Base-by-base conservation (phyloP, 1,140 invertebrate species). In the Acromyrmex charruanus region DNA sequence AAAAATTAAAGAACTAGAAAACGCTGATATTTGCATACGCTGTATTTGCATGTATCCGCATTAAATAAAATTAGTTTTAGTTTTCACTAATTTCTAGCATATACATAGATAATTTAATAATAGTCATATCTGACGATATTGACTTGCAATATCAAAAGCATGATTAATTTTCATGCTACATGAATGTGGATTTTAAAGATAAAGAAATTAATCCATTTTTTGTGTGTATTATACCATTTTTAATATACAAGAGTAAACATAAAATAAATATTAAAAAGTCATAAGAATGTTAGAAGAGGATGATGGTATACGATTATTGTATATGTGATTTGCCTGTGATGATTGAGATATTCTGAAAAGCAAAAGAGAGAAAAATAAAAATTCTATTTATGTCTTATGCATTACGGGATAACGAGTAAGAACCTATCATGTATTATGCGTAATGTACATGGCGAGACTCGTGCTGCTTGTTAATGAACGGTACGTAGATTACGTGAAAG, bases 381-480 rank as follows among this genome's bases (percentile, higher is more conserved):
- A 14, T 0, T 51, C 16, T 71, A 44, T 6, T 61, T 66, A 53
- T 69, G 3, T n/a, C 10, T 80, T n/a, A 25, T 21, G 28, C 44
- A 16, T 63, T 31, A 18, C 16, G 7, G 28, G 39, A 68, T 69
- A 25, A 68, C 14, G 9, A 10, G 35, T 25, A 18, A 12, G 12
- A 5, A 25, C 7, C 10, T 71, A 28, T 55, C n/a, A 28, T 69
- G 14, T 18, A 66, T 16, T 49, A 28, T 49, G 18, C 18, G 31
- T 55, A 71, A 69, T 61, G 44, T 53, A 87, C 61, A 59, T 58
- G 68, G 16, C 75, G 28, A 77, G 21, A 75, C 58, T 77, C 61
- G 71, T 81, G 65, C 51, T 25, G 63, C 51, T 63, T 68, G 88
- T 89, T 89, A 89, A 87, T 89, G 75, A 89, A 49, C 14, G 39